phyloP scores from a whole-genome alignment of 2,797 vertebrate genomes.

The Acrossocheilus fasciatus region DNA sequence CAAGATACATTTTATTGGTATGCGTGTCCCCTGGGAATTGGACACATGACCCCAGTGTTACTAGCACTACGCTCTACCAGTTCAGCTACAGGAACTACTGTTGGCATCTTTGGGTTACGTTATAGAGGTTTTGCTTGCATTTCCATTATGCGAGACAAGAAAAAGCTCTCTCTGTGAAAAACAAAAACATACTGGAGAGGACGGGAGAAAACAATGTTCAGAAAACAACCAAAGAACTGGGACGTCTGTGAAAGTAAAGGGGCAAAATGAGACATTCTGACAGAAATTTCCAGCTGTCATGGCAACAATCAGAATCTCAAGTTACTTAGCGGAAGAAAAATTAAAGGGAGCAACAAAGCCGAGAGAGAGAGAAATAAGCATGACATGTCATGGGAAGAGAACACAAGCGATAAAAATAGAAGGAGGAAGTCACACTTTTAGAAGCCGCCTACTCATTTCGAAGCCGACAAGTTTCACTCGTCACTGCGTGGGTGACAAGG shows the following conservation, averaged over 20 bases:
- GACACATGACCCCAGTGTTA: constrained; percentile 1
- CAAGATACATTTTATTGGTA: not conserved
- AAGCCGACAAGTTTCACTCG: constrained; percentile 69
- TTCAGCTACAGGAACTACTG: not conserved
- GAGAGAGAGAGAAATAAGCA: constrained; percentile 48
- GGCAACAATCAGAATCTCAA: constrained; percentile 32
- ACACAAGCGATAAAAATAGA: constrained; percentile 72
- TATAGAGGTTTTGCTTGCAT: not conserved
- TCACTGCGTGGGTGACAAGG: constrained; percentile 70
- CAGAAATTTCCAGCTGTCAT: constrained; percentile 45
- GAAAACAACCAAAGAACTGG: not conserved
- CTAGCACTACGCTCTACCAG: not conserved
- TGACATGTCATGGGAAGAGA: constrained; percentile 65
- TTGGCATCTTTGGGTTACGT: not conserved
- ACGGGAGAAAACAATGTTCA: not conserved
- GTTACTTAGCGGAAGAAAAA: constrained; percentile 1
- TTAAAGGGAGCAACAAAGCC: constrained; percentile 6
- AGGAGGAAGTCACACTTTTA: constrained; percentile 77
- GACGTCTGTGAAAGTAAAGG: not conserved
- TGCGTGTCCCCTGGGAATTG: not conserved
- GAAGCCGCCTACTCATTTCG: constrained; percentile 69
- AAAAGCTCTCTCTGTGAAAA: not conserved
- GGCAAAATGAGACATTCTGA: constrained; percentile 2
- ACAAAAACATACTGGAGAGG: not conserved
- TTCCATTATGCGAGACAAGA: not conserved